Evolutionary conservation across 2,113 vertebrate species (phyloP).

Genomic region (Plecotus auritus): DNA sequence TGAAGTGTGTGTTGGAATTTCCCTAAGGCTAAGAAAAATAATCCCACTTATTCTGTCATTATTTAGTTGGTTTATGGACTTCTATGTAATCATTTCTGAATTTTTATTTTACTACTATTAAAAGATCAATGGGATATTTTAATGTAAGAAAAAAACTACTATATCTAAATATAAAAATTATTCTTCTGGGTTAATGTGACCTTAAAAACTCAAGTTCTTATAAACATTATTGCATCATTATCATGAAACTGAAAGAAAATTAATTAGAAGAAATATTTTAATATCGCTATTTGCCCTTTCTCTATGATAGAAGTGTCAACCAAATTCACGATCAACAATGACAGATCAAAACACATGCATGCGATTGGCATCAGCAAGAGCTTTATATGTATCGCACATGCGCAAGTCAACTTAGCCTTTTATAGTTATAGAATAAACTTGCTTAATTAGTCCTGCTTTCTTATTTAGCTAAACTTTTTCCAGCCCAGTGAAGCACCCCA

Average conservation of each 20-base stretch:
- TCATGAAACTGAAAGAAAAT: not conserved
- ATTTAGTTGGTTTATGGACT: not conserved
- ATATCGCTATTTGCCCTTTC: too few relatives aligned
- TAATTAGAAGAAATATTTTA: too few relatives aligned
- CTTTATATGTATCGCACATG: too few relatives aligned
- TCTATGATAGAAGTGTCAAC: too few relatives aligned
- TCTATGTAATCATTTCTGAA: not conserved
- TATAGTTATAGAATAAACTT: too few relatives aligned
- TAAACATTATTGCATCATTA: not conserved
- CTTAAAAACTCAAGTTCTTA: not conserved
- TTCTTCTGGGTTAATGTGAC: not conserved
- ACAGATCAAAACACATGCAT: too few relatives aligned
- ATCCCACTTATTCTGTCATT: not conserved
- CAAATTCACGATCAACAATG: too few relatives aligned
- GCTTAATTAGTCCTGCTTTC: too few relatives aligned
- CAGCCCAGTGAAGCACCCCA: too few relatives aligned
- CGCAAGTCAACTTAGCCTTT: too few relatives aligned
- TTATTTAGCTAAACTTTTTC: too few relatives aligned
- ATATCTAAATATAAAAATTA: not conserved
- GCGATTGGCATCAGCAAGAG: too few relatives aligned
- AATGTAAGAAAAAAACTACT: constrained; percentile 7
- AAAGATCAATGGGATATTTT: constrained; percentile 4
- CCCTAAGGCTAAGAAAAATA: constrained; percentile 13
- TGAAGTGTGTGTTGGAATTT: not conserved
- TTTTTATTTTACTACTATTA: constrained; percentile 2